phyloP scores from a whole-genome alignment of 2,797 vertebrate genomes.

The Lacerta agilis region DNA sequence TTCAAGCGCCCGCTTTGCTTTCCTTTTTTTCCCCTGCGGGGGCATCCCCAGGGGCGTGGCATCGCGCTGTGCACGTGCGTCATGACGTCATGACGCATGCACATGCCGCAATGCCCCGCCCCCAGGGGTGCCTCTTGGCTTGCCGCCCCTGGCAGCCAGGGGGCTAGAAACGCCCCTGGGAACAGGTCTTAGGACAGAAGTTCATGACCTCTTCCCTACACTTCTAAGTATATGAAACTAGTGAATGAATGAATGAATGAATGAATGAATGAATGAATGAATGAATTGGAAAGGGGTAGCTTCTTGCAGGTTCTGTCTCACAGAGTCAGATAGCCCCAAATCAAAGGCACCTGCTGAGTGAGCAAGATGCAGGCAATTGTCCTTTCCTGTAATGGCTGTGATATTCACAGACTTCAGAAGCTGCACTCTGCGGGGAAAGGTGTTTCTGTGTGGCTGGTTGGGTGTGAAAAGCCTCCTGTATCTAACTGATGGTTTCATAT shows the following conservation, averaged over 20 bases:
- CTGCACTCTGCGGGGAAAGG: background rate
- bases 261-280: background rate
- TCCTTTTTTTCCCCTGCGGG: too few relatives aligned
- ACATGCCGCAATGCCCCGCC: too few relatives aligned
- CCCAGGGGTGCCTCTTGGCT: too few relatives aligned
- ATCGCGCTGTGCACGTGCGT: too few relatives aligned
- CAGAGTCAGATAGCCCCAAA: background rate
- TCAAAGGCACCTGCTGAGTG: background rate
- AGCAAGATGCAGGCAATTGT: too few relatives aligned
- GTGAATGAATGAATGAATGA: background rate
- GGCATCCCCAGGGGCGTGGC: too few relatives aligned
- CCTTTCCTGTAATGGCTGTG: background rate
- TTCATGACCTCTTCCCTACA: background rate
- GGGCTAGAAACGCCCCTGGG: too few relatives aligned
- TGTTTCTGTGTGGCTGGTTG: background rate
- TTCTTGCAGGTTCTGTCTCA: background rate
- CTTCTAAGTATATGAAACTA: background rate
- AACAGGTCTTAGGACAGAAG: background rate
- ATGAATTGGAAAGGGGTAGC: background rate
- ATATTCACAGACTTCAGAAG: background rate
- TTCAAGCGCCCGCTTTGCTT: too few relatives aligned
- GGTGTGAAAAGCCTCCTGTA: background rate
- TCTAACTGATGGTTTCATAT: background rate
- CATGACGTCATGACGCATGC: too few relatives aligned
- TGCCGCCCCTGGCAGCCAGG: too few relatives aligned